phyloP scores from a whole-genome alignment of 2,113 vertebrate species.

The Rhinogobius similis region DNA sequence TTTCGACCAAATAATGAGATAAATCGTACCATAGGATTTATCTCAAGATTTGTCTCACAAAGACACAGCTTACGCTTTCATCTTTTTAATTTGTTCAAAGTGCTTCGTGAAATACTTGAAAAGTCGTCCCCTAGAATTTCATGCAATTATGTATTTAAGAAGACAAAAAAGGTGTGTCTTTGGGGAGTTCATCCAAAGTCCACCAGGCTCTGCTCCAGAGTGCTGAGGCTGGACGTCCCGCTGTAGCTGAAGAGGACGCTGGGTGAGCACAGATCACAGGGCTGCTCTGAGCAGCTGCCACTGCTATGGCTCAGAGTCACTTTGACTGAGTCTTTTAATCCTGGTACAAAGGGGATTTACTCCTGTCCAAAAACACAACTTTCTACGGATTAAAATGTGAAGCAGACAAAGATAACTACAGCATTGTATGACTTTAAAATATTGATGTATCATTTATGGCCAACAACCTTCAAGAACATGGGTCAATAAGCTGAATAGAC shows the following conservation, averaged over 20 bases:
- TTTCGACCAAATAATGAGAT: too few species aligned
- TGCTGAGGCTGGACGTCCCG: background rate
- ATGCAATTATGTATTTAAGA: background rate
- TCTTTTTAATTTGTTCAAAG: background rate
- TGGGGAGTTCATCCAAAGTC: conserved; percentile 12
- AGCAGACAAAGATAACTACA: background rate
- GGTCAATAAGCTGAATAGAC: background rate
- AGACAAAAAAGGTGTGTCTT: background rate
- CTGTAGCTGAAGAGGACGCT: conserved; percentile 28
- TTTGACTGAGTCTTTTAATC: conserved; percentile 31
- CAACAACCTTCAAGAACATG: background rate
- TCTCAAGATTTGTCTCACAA: background rate
- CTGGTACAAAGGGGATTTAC: conserved; percentile 21
- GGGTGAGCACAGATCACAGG: conserved; percentile 22
- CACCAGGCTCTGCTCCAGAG: conserved; percentile 28
- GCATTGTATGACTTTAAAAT: too few species aligned
- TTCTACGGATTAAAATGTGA: background rate
- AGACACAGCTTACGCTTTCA: background rate
- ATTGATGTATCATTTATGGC: too few species aligned
- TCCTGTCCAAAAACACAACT: conserved; percentile 15
- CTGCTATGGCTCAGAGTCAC: conserved; percentile 10
- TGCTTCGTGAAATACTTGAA: background rate
- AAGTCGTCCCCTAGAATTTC: background rate
- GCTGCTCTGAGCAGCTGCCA: conserved; percentile 7
- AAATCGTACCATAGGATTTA: background rate